These are phyloP conservation scores for Andricus curvator DNA, from an alignment of 2,888 invertebrate species.

Conservation along the genomic window DNA sequence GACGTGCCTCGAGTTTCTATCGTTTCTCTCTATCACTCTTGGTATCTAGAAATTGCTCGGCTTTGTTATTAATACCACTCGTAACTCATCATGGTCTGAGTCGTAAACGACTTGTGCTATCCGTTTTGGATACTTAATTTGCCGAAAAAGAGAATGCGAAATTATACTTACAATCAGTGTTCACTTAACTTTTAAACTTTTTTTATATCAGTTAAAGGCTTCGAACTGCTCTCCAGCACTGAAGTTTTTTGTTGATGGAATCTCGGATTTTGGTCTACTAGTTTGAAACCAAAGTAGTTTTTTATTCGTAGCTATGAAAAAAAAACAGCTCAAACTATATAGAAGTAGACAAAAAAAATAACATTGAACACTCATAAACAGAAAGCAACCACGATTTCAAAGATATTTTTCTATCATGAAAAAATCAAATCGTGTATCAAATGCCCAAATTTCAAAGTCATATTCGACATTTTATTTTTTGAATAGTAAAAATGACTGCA, in stretches of 20 bases:
- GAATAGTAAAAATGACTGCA: too few species aligned
- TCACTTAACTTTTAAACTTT: not conserved
- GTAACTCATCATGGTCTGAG: constrained; percentile 17
- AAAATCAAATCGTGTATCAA: too few species aligned
- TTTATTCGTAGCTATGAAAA: too few species aligned
- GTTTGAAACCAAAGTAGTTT: too few species aligned
- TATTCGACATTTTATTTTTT: too few species aligned
- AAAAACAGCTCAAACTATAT: not conserved
- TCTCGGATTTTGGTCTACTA: too few species aligned
- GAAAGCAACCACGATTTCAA: too few species aligned
- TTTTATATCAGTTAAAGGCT: not conserved
- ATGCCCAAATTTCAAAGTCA: too few species aligned
- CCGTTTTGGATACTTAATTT: constrained; percentile 21
- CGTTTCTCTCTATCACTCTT: constrained; percentile 10
- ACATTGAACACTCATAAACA: too few species aligned
- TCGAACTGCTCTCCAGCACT: not conserved
- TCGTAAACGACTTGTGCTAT: constrained; percentile 19
- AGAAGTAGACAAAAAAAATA: not conserved
- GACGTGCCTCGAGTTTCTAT: constrained; percentile 32
- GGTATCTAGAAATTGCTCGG: constrained; percentile 1
- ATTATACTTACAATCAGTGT: not conserved
- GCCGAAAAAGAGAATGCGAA: constrained; percentile 25
- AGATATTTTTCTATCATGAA: too few species aligned
- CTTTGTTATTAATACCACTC: constrained; percentile 9
- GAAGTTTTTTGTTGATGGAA: too few species aligned